These are phyloP conservation scores for Gnathonemus echidnorhynchus DNA, from an alignment of 2,113 vertebrate species.

Conservation along the genomic window DNA sequence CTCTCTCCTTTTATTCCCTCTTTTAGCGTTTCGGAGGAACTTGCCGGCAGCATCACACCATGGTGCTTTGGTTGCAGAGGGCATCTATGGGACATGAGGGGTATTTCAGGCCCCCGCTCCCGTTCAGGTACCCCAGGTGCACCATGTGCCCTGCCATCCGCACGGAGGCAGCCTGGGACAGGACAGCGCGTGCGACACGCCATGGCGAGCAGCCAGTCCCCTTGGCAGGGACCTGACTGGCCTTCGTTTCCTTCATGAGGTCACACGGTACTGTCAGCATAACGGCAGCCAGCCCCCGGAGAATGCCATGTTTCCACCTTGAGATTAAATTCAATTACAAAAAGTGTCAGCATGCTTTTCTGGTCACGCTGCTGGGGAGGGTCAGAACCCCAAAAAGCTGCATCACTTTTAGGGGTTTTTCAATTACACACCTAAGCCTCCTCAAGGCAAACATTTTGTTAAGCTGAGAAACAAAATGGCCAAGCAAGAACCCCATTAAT, in stretches of 20 bases:
- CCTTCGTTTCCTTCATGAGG: not conserved
- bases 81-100: not conserved
- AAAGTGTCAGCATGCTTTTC: not conserved
- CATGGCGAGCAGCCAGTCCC: not conserved
- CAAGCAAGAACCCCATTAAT: not conserved
- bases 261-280: not conserved
- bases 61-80: not conserved
- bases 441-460: not conserved
- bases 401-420: not conserved
- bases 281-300: slow-evolving; percentile 7
- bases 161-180: not conserved
- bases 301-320: not conserved
- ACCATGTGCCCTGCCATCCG: not conserved
- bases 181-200: not conserved
- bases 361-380: not conserved
- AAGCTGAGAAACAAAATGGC: not conserved
- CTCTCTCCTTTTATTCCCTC: not conserved
- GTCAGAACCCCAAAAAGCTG: not conserved
- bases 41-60: not conserved
- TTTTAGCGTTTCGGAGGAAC: not conserved
- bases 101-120: not conserved
- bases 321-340: not conserved
- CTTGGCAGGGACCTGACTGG: not conserved
- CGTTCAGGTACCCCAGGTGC: not conserved
- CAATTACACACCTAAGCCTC: not conserved